A percentile compares a stretch with the other conserved stretches of the same genome.
These are phyloP conservation scores for Hafferia zeledoni DNA, from an alignment of 2,797 vertebrate species.

Conservation along the genomic window DNA sequence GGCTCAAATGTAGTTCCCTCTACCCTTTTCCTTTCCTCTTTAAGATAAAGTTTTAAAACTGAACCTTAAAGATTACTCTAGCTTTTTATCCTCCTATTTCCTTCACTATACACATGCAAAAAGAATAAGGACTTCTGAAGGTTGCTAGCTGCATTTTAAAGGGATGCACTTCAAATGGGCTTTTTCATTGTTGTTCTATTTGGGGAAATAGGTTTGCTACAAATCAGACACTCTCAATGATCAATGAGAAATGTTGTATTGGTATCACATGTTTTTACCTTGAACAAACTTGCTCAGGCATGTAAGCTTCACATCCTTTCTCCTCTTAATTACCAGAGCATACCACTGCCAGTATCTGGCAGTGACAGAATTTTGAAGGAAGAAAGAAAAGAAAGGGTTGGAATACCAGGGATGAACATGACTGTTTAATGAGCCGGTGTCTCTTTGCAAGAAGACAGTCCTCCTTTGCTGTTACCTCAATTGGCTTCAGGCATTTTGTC, in stretches of 20 bases:
- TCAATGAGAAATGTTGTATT: neutral
- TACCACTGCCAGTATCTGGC: neutral
- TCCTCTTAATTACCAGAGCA: neutral
- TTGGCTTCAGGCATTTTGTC: conserved; percentile 29
- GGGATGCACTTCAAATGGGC: neutral
- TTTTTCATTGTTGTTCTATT: neutral
- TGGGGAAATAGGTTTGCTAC: neutral
- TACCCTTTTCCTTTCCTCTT: neutral
- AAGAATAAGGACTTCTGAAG: neutral
- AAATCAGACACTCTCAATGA: neutral
- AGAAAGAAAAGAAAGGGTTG: conserved; percentile 6
- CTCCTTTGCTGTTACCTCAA: conserved; percentile 21
- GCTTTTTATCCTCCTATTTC: neutral
- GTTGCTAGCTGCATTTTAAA: neutral
- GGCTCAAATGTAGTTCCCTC: neutral
- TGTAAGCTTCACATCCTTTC: neutral
- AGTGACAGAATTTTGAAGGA: conserved; percentile 6
- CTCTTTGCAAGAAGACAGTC: neutral
- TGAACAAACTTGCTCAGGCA: neutral
- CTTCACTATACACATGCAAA: neutral
- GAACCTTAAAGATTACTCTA: neutral
- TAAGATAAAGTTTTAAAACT: neutral
- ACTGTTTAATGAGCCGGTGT: neutral
- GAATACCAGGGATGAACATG: conserved; percentile 25
- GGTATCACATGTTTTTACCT: conserved; percentile 1